Conservation (phyloP, 1,140 invertebrate species). For the Drosophila navojoa region DNA sequence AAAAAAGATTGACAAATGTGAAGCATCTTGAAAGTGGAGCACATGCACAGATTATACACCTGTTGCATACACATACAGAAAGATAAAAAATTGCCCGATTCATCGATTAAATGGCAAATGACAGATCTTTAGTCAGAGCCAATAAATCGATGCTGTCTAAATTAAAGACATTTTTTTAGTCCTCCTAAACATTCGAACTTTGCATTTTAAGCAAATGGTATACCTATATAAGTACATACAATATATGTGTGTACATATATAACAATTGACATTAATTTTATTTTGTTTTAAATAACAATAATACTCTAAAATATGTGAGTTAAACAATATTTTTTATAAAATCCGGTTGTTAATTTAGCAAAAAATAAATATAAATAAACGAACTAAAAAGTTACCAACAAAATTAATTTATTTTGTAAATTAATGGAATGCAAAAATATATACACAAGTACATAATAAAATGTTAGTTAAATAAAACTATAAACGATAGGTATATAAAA, state of each 20-base stretch:
- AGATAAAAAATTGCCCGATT: conserved; percentile 25
- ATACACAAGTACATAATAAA: too few species aligned
- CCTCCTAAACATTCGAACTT: conserved; percentile 36
- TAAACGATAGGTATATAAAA: too few species aligned
- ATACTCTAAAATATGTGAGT: too few species aligned
- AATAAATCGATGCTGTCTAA: conserved; percentile 50
- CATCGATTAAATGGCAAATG: conserved; percentile 62
- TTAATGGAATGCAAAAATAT: too few species aligned
- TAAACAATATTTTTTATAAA: too few species aligned
- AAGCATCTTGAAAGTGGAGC: conserved; percentile 70
- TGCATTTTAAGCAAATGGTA: neutral
- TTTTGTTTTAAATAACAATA: too few species aligned
- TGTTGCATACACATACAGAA: conserved; percentile 14
- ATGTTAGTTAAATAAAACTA: too few species aligned
- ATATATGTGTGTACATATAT: neutral
- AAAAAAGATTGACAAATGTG: conserved; percentile 65
- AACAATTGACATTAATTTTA: neutral
- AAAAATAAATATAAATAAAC: too few species aligned
- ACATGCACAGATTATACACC: conserved; percentile 39
- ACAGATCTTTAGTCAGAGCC: conserved; percentile 46
- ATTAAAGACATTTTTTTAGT: conserved; percentile 25
- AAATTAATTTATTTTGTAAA: too few species aligned
- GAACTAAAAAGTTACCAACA: too few species aligned
- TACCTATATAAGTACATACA: neutral
- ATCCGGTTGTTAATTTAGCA: too few species aligned